Percentiles rank a stretch among this genome's conserved stretches.
Evolutionary conservation across 2,113 vertebrate species (phyloP).

Genomic region (Percopsis transmontana): DNA sequence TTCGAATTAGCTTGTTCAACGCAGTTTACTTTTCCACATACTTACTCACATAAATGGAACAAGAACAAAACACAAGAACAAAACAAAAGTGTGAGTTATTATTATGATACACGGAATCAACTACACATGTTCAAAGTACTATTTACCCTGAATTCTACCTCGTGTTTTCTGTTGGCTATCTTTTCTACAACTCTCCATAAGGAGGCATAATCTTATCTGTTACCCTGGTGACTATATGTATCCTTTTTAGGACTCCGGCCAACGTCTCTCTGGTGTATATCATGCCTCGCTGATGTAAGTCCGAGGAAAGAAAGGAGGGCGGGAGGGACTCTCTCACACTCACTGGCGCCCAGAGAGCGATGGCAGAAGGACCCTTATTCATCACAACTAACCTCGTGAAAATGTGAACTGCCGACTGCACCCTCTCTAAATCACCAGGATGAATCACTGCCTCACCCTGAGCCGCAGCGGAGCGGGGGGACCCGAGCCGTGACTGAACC

Average conservation of each 20-base stretch:
- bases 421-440: constrained; percentile 58
- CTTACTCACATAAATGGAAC: too few species aligned
- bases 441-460: constrained; percentile 49
- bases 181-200: background rate
- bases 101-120: too few species aligned
- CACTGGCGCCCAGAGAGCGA: constrained; percentile 18
- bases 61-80: too few species aligned
- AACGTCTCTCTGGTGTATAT: constrained; percentile 48
- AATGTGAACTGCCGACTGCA: constrained; percentile 37
- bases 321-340: constrained; percentile 4
- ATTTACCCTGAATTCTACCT: too few species aligned
- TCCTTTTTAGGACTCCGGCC: constrained; percentile 45
- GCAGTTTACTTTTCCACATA: too few species aligned
- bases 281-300: constrained; percentile 29
- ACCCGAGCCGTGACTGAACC: constrained; percentile 44
- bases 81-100: too few species aligned
- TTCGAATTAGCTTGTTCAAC: too few species aligned
- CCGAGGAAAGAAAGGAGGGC: background rate
- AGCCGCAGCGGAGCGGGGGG: constrained; percentile 22
- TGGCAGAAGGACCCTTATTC: constrained; percentile 49
- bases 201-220: constrained; percentile 25
- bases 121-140: too few species aligned
- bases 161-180: background rate
- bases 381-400: constrained; percentile 58
- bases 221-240: constrained; percentile 26